Percentiles rank a stretch among this genome's conserved stretches.
Evolutionary conservation across 2,113 vertebrate genomes (phyloP).

Genomic region (Oncorhynchus clarkii): DNA sequence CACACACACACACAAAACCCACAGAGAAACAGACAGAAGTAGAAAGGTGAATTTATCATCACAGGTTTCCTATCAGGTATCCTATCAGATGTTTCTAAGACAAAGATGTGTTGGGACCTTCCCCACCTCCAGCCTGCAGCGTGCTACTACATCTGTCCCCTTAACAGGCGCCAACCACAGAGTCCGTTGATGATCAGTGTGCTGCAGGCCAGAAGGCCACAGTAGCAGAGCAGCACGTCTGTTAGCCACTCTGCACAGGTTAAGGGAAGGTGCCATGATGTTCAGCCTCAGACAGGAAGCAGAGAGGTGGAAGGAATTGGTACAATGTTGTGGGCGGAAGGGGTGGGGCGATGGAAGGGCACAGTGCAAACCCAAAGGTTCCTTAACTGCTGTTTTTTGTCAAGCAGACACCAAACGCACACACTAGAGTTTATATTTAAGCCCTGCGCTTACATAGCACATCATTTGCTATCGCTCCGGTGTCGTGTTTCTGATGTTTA

Average conservation of each 20-base stretch:
- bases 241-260: too few species aligned
- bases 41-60: neutral
- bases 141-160: constrained; percentile 25
- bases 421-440: too few species aligned
- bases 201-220: neutral
- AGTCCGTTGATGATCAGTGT: neutral
- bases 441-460: too few species aligned
- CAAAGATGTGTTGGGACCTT: neutral
- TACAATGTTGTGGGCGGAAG: too few species aligned
- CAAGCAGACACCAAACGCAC: too few species aligned
- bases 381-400: too few species aligned
- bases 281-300: too few species aligned
- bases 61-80: neutral
- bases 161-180: constrained; percentile 14
- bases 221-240: neutral
- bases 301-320: too few species aligned
- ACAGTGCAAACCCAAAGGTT: too few species aligned
- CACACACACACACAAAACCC: neutral
- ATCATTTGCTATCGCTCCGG: too few species aligned
- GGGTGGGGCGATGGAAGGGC: neutral
- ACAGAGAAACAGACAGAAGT: neutral
- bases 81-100: neutral
- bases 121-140: neutral
- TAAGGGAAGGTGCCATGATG: too few species aligned
- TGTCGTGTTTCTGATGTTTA: too few species aligned